Percentiles rank a stretch among this genome's conserved stretches.
phyloP scores from a whole-genome alignment of 2,113 vertebrate species.

The Equus przewalskii region DNA sequence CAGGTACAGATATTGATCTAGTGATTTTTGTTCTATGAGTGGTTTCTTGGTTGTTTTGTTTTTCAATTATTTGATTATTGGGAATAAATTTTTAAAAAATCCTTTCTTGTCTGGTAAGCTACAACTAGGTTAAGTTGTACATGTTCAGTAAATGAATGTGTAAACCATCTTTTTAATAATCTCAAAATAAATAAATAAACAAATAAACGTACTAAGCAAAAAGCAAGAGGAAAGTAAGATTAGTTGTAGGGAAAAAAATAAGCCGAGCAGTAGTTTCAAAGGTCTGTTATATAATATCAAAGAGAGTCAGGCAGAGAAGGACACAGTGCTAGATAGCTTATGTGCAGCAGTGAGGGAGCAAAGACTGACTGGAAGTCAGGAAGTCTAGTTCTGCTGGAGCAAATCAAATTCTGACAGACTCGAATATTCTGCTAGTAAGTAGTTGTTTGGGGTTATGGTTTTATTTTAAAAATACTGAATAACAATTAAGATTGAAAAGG shows the following conservation, averaged over 20 bases:
- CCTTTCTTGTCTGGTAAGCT: not conserved
- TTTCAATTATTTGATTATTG: constrained; percentile 34
- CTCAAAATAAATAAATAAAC: not conserved
- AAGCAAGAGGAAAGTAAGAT: constrained; percentile 5
- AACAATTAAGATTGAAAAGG: constrained; percentile 4
- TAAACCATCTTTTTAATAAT: not conserved
- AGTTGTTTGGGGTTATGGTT: not conserved
- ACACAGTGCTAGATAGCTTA: not conserved
- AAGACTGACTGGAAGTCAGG: constrained; percentile 13
- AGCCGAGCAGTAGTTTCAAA: not conserved
- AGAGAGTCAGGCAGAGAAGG: not conserved
- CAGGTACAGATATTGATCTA: not conserved
- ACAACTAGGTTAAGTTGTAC: not conserved
- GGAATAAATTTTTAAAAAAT: not conserved
- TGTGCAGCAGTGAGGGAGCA: not conserved
- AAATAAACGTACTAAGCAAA: not conserved
- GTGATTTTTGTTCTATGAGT: not conserved
- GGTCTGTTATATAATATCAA: not conserved
- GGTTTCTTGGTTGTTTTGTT: not conserved
- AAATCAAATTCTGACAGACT: constrained; percentile 51
- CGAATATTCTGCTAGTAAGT: constrained; percentile 17
- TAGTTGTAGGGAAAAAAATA: not conserved
- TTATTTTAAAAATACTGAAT: constrained; percentile 6
- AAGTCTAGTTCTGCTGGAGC: constrained; percentile 6
- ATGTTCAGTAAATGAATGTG: not conserved